A percentile compares a stretch with the other conserved stretches of the same genome.
Evolutionary conservation across 2,113 vertebrate species (phyloP).

Genomic region (Cebus imitator): DNA sequence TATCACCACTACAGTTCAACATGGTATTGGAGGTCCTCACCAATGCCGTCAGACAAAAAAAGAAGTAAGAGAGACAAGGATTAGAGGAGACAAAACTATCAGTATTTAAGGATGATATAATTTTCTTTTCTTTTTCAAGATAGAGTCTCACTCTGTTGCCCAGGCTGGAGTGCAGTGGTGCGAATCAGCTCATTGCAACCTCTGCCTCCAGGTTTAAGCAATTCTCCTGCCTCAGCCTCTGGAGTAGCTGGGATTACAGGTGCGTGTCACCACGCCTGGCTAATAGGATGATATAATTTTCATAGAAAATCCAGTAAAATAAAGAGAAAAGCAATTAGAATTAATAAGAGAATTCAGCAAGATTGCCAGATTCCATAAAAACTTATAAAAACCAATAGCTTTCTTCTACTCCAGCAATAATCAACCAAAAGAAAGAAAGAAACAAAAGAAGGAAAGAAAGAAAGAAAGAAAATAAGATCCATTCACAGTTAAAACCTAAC

Average conservation of each 20-base stretch:
- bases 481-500: not conserved
- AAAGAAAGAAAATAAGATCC: not conserved
- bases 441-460: not conserved
- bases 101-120: not conserved
- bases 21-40: not conserved
- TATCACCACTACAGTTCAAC: not conserved
- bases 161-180: no score
- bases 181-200: no score
- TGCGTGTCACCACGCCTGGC: no score
- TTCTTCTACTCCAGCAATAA: not conserved
- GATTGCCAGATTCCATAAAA: not conserved
- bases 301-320: not conserved
- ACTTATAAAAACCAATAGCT: not conserved
- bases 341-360: not conserved
- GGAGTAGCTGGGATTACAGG: no score
- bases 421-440: not conserved
- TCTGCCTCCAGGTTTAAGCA: no score
- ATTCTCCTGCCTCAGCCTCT: no score
- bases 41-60: not conserved
- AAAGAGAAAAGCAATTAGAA: not conserved
- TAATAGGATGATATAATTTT: not conserved
- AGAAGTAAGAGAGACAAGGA: not conserved
- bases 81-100: conserved; percentile 1
- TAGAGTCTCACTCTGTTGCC: no score
- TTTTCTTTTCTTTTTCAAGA: not conserved